Evolutionary conservation across 2,113 vertebrate species (phyloP), one percentile per base, ranked within the genome.

Genomic region (Colistium nudipinnis): DNA sequence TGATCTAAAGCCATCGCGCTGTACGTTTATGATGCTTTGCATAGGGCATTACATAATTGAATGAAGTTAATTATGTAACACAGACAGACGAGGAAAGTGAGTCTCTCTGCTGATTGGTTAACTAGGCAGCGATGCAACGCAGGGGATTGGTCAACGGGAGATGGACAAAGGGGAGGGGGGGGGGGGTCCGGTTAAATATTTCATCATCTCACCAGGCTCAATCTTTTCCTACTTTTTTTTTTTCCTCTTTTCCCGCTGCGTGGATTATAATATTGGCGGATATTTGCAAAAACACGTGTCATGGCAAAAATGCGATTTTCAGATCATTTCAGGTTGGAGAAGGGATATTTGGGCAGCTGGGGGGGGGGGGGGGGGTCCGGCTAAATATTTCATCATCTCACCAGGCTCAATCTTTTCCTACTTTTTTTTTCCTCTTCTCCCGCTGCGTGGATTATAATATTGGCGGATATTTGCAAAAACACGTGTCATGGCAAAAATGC

Each of bases 401-500:
- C 57, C 69, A 27, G 38, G 36, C 33, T 74, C 65, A n/a, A 38
- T 24, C 17, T 49, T 48, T 30, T n/a, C 4, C 19, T 7, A 2
- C 86, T 70, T 76, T 57, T 80, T 64, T 39, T 25, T 20, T 74
- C 14, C 20, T 20, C 39, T 7, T 31, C 30, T 31, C 30, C 30
- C 30, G 4, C 30, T 20, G n/a, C 43, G n/a, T n/a, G n/a, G n/a
- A n/a, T n/a, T n/a, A n/a, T n/a, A n/a, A n/a, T n/a, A n/a, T n/a
- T n/a, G n/a, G n/a, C n/a, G n/a, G n/a, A n/a, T n/a, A n/a, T n/a
- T n/a, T n/a, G n/a, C n/a, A n/a, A n/a, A n/a, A n/a, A n/a, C n/a
- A n/a, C n/a, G n/a, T n/a, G n/a, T n/a, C n/a, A n/a, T n/a, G n/a
- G n/a, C n/a, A n/a, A n/a, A n/a, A n/a, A n/a, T n/a, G n/a, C n/a